Base-by-base conservation (phyloP, 1,140 invertebrate species). In the Campoletis sonorensis region DNA sequence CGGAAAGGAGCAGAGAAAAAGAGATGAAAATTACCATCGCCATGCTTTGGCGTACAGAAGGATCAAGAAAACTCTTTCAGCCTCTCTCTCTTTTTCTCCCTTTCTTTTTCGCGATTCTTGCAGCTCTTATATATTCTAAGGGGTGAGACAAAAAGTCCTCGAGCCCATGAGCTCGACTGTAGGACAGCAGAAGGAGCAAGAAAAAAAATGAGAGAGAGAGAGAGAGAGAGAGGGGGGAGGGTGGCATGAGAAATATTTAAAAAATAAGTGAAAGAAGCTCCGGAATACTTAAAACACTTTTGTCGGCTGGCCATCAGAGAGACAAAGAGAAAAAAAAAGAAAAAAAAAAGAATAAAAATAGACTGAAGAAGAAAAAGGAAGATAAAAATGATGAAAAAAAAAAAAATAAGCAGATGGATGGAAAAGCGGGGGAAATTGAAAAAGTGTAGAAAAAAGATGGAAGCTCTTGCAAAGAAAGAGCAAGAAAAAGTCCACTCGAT, bases 251-350 rank as follows among this genome's bases (percentile, higher is more conserved):
- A 75, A 75, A 75, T 75, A 75, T 75, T 75, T 75, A 30, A 75
- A 75, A 58, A 58, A 75, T 58, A 58, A 75, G 49, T 75, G 72
- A 75, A 75, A 58, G 26, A 75, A 75, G 54, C 72, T 75, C 49
- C 15, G 49, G 72, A 30, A 75, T 33, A 75, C 49, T 75, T 75
- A 75, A 54, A 49, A 75, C 72, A 75, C 49, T 75, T 27, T 73
- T 26, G 37, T 30, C 15, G n/a, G 45, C 16, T 30, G 23, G 72
- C 27, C 11, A 58, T 10, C 26, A 33, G 30, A 33, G 30, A 33
- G 71, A 26, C n/a, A 10, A 40, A 26, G 15, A 40, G 18, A 49
- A 11, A 73, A 23, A 8, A 13, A 76, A 73, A 37, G 40, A 26
- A 26, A 40, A 27, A n/a, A 49, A 73, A 11, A 18, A 7, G 21